Evolutionary conservation across 2,113 vertebrate genomes (phyloP).

Genomic region (Promerops cafer): DNA sequence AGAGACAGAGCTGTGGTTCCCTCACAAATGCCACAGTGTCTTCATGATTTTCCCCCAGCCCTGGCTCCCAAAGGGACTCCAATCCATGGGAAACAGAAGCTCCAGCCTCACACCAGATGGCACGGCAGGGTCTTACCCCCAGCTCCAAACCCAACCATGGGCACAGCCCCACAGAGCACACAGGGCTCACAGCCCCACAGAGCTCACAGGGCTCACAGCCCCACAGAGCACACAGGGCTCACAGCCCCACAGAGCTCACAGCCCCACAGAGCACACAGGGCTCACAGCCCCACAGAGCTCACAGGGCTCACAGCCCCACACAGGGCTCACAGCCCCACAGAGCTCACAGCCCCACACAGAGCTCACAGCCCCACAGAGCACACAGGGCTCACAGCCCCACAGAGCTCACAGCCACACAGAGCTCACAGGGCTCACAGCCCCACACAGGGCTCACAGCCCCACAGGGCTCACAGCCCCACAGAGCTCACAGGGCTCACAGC

Average conservation of each 20-base stretch:
- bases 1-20: fast-evolving
- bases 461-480: too few species aligned
- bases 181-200: too few species aligned
- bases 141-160: too few species aligned
- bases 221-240: background rate
- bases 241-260: background rate
- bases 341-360: background rate
- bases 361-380: background rate
- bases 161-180: background rate
- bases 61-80: background rate
- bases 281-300: background rate
- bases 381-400: too few species aligned
- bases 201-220: background rate
- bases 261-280: background rate
- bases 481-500: too few species aligned
- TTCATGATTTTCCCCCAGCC: fast-evolving
- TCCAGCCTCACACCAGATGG: fast-evolving
- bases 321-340: background rate
- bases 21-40: background rate
- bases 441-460: too few species aligned
- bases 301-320: too few species aligned
- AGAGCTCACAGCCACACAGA: too few species aligned
- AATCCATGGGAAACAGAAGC: fast-evolving
- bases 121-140: fast-evolving
- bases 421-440: too few species aligned